Evolutionary conservation across 2,797 vertebrate genomes (phyloP).

Genomic region (Enteromius afrohamiltoni): DNA sequence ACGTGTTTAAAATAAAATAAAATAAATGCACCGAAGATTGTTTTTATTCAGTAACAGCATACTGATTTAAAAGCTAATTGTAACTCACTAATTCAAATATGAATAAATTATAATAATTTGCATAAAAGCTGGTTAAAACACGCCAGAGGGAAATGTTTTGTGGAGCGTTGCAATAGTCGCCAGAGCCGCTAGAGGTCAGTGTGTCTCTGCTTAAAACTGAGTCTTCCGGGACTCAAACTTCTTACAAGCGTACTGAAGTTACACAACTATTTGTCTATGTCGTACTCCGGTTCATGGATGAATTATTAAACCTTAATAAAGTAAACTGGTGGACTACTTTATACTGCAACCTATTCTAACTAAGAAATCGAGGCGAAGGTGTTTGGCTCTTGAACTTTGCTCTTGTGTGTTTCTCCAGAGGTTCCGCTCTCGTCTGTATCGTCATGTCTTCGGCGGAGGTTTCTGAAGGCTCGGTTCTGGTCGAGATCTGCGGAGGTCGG

Average conservation of each 20-base stretch:
- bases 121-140: neutral
- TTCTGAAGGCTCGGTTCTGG: conserved; percentile 75
- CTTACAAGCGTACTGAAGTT: neutral
- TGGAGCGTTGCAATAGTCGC: neutral
- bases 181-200: conserved; percentile 11
- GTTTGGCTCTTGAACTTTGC: conserved; percentile 17
- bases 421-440: neutral
- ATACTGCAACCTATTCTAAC: neutral
- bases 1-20: neutral
- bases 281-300: neutral
- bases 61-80: neutral
- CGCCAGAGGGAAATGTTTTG: neutral
- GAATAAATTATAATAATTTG: neutral
- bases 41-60: neutral
- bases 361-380: neutral
- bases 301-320: neutral
- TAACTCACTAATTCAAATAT: neutral
- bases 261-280: neutral
- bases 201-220: neutral
- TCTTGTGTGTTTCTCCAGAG: neutral
- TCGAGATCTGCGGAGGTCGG: conserved; percentile 76
- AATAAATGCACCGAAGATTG: too few species aligned
- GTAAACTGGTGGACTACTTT: neutral
- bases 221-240: conserved; percentile 12
- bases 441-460: conserved; percentile 79